Percentiles rank a stretch among this genome's conserved stretches.
These are phyloP conservation scores for Stramonita haemastoma DNA, from an alignment of 2,888 invertebrate species.

Conservation along the genomic window DNA sequence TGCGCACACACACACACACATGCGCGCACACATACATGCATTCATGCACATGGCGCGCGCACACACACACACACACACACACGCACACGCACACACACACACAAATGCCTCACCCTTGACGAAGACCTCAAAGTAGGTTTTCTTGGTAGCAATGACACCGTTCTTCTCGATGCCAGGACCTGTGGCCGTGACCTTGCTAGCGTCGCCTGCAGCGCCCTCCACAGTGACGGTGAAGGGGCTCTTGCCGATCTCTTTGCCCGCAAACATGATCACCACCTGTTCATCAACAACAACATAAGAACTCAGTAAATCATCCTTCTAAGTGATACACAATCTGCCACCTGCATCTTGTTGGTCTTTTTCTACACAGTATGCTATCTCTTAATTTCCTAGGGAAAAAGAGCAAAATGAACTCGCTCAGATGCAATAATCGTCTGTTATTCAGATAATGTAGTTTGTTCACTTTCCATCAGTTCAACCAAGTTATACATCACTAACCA, in stretches of 20 bases:
- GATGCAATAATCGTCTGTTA: no score
- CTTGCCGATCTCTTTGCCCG: slow-evolving; percentile 88
- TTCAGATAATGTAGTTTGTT: no score
- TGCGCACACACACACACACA: no score
- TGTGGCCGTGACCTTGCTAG: slow-evolving; percentile 86
- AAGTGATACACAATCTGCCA: no score
- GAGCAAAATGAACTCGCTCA: no score
- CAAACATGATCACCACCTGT: slow-evolving; percentile 84
- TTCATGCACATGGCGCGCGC: slow-evolving; percentile 77
- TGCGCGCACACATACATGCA: no score
- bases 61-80: not conserved
- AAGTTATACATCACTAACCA: no score
- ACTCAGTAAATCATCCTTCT: not conserved
- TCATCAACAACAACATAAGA: not conserved
- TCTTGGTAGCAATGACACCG: slow-evolving; percentile 85
- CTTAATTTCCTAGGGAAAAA: no score
- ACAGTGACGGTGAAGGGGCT: slow-evolving; percentile 88
- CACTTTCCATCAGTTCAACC: no score
- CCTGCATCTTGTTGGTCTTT: no score
- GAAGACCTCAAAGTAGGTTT: slow-evolving; percentile 89
- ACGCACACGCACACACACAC: not conserved
- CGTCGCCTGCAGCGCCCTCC: slow-evolving; percentile 88
- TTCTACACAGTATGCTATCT: no score
- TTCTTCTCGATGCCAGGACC: slow-evolving; percentile 89
- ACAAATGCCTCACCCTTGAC: slow-evolving; percentile 82